Evolutionary conservation across 2,113 vertebrate species (phyloP).

Genomic region (Phaetusa simplex): DNA sequence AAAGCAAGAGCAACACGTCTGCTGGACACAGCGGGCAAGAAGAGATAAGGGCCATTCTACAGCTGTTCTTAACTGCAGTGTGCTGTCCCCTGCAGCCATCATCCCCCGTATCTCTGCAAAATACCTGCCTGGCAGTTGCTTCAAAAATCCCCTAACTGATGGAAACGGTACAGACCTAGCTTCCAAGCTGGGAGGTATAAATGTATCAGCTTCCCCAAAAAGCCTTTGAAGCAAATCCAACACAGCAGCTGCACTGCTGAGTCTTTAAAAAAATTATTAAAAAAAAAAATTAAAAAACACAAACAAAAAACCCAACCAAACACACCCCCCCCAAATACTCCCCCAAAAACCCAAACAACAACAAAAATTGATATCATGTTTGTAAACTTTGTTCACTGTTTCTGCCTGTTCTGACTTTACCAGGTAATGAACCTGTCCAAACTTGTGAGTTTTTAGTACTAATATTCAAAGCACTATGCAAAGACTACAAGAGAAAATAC

Average conservation of each 20-base stretch:
- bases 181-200: not conserved
- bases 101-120: not conserved
- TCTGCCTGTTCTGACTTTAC: not conserved
- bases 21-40: rapidly evolving
- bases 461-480: not conserved
- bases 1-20: rapidly evolving
- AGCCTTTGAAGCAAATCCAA: not conserved
- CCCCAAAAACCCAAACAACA: not conserved
- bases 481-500: not conserved
- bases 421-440: not conserved
- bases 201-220: not conserved
- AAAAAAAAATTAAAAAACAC: not conserved
- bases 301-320: not conserved
- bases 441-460: not conserved
- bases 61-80: not conserved
- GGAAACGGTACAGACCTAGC: not conserved
- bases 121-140: not conserved
- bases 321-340: not conserved
- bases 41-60: not conserved
- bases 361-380: rapidly evolving
- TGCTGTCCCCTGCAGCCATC: not conserved
- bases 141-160: not conserved
- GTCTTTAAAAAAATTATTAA: not conserved
- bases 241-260: not conserved
- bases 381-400: not conserved